Evolutionary conservation across 2,797 vertebrate species (phyloP).

Genomic region (Peromyscus melanophrys): DNA sequence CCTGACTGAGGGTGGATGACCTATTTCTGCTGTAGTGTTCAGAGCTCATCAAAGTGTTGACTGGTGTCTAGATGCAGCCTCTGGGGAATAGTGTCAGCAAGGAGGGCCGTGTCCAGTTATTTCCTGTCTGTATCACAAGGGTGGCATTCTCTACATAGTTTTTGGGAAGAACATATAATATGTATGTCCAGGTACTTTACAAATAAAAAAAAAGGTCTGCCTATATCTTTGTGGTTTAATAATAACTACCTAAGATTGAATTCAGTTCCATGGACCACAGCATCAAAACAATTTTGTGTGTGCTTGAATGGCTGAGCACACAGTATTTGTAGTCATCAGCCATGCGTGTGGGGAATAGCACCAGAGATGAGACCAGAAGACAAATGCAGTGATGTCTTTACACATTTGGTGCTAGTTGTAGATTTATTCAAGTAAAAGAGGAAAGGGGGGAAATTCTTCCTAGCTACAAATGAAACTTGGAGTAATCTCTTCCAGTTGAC

Average conservation of each 20-base stretch:
- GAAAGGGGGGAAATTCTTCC: constrained; percentile 48
- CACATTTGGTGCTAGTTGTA: constrained; percentile 12
- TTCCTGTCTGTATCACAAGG: background rate
- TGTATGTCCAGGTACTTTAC: background rate
- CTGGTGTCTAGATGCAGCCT: background rate
- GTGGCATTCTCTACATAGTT: background rate
- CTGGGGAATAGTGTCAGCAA: background rate
- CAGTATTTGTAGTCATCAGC: background rate
- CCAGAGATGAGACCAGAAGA: background rate
- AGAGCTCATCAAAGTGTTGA: background rate
- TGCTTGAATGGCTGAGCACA: background rate
- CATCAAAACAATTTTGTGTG: background rate
- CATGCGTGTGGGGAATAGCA: background rate
- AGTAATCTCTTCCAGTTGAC: constrained; percentile 74
- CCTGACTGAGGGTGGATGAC: background rate
- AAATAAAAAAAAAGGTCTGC: background rate
- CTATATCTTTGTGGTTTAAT: constrained; percentile 23
- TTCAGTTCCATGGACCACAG: background rate
- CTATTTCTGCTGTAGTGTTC: background rate
- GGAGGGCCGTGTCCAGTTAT: background rate
- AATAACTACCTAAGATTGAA: background rate
- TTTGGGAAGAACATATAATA: constrained; percentile 34
- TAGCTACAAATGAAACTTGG: constrained; percentile 63
- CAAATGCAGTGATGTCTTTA: background rate
- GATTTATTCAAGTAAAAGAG: constrained; percentile 75